These are phyloP conservation scores for Patiria miniata DNA, from an alignment of 35 echinoderm and acorn worm species.

Conservation along the genomic window DNA sequence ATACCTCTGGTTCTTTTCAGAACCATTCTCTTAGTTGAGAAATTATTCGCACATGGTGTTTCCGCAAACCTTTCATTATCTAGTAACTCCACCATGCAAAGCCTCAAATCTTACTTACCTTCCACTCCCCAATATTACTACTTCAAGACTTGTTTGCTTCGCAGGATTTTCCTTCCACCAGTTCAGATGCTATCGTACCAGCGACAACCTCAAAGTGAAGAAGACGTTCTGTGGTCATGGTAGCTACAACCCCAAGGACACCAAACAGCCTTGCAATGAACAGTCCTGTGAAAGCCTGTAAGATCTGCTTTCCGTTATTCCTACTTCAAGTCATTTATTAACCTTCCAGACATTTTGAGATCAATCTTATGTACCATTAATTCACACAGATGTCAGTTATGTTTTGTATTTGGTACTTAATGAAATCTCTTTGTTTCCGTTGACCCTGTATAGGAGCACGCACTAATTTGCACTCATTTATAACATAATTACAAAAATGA, in stretches of 20 bases:
- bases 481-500: too few relatives aligned
- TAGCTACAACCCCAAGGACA: constrained; percentile 48
- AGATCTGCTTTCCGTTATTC: neutral
- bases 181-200: constrained; percentile 22
- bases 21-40: too few relatives aligned
- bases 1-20: too few relatives aligned
- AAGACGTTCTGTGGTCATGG: constrained; percentile 47
- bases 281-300: constrained; percentile 29
- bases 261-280: constrained; percentile 33
- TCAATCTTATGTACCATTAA: neutral
- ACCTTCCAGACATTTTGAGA: neutral
- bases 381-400: neutral
- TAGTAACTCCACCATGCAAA: too few relatives aligned
- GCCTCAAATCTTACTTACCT: neutral
- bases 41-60: too few relatives aligned
- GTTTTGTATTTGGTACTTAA: neutral
- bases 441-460: neutral
- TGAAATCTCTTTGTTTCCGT: neutral
- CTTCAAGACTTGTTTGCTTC: neutral
- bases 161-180: constrained; percentile 50
- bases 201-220: constrained; percentile 19
- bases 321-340: neutral
- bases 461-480: neutral
- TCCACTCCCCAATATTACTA: neutral
- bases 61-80: too few relatives aligned